These are phyloP conservation scores for Lepidochitona cinerea DNA, from an alignment of 2,888 invertebrate genomes.

Conservation along the genomic window DNA sequence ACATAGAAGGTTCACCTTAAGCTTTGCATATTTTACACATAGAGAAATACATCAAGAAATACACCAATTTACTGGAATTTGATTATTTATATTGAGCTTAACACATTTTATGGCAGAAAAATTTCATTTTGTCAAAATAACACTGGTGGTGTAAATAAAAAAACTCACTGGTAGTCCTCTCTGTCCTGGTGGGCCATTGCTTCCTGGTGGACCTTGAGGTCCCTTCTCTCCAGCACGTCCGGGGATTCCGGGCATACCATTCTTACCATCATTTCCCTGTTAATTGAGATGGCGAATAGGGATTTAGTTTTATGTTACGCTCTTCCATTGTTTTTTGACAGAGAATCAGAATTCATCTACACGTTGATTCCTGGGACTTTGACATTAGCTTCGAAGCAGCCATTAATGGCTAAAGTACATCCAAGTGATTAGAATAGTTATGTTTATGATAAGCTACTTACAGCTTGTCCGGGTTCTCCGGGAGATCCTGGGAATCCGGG, in stretches of 20 bases:
- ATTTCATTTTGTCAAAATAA: no score
- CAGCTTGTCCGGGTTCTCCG: conserved; percentile 43
- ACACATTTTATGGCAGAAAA: not conserved
- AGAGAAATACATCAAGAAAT: no score
- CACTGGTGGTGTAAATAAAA: not conserved
- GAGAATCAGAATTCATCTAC: no score
- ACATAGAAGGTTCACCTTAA: no score
- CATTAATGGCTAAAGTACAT: no score
- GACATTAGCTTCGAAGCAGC: no score
- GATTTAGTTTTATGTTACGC: no score
- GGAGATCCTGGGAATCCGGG: conserved; percentile 52
- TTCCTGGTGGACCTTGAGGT: conserved; percentile 77
- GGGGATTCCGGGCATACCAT: conserved; percentile 65
- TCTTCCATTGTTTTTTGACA: no score
- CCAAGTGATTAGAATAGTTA: no score
- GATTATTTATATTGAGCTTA: not conserved
- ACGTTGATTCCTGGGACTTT: no score
- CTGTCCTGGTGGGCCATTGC: conserved; percentile 79
- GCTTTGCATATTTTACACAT: no score
- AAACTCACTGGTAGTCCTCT: conserved; percentile 72
- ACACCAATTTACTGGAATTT: not conserved
- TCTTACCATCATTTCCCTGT: conserved; percentile 49
- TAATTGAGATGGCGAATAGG: no score
- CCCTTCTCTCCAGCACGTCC: conserved; percentile 57
- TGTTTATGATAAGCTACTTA: not conserved